Evolutionary conservation across 2,888 invertebrate species (phyloP).

Genomic region (Melanotus villosus): DNA sequence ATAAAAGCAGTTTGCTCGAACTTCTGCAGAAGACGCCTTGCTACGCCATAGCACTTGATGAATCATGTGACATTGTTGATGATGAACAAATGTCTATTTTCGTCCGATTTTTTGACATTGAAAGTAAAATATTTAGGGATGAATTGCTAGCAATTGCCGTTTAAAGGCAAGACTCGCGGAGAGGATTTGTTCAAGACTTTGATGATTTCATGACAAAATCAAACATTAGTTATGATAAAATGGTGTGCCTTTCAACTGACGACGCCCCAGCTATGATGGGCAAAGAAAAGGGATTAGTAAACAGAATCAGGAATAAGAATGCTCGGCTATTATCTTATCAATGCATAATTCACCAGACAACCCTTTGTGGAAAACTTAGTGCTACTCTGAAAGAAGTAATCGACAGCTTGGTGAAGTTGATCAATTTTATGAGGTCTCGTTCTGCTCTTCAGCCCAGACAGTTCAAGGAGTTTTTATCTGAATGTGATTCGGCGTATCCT

Average conservation of each 20-base stretch:
- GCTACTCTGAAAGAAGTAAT: slow-evolving; percentile 49
- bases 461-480: slow-evolving; percentile 48
- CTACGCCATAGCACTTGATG: background rate
- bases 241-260: slow-evolving; percentile 45
- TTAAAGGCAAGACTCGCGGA: slow-evolving; percentile 7
- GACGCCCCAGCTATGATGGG: slow-evolving; percentile 50
- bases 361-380: slow-evolving; percentile 50
- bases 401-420: slow-evolving; percentile 51
- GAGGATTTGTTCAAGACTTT: slow-evolving; percentile 51
- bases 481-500: slow-evolving; percentile 55
- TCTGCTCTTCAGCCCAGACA: slow-evolving; percentile 46
- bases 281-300: slow-evolving; percentile 51
- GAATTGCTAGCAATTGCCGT: slow-evolving; percentile 32
- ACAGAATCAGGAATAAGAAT: slow-evolving; percentile 39
- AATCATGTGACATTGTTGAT: slow-evolving; percentile 50
- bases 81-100: slow-evolving; percentile 56
- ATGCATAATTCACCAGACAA: slow-evolving; percentile 51
- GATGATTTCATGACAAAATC: slow-evolving; percentile 43
- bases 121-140: slow-evolving; percentile 47
- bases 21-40: slow-evolving; percentile 17
- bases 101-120: slow-evolving; percentile 52
- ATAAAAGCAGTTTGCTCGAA: slow-evolving; percentile 8
- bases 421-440: slow-evolving; percentile 52
- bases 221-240: slow-evolving; percentile 25
- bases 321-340: slow-evolving; percentile 49